Evolutionary conservation across 2,888 invertebrate species (phyloP).

Genomic region (Stratiomys singularior): DNA sequence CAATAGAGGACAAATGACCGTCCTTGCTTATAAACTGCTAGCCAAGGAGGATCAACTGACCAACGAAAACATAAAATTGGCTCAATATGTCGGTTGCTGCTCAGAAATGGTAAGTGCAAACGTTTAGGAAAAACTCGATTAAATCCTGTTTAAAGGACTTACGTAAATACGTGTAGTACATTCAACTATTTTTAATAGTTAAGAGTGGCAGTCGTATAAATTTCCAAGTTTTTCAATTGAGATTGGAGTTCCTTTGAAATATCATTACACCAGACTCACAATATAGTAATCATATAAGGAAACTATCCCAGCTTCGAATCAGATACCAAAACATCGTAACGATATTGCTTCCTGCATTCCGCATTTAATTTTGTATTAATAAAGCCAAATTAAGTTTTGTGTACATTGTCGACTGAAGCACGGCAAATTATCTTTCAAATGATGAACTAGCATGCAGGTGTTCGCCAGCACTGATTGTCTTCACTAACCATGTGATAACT

Average conservation of each 20-base stretch:
- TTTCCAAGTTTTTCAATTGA: too few species aligned
- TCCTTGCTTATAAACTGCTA: constrained; percentile 17
- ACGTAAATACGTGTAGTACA: too few species aligned
- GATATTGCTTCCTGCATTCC: not conserved
- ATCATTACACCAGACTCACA: too few species aligned
- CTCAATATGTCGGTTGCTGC: constrained; percentile 25
- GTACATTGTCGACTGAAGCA: not conserved
- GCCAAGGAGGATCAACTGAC: not conserved
- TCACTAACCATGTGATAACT: too few species aligned
- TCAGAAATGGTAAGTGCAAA: constrained; percentile 53
- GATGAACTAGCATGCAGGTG: too few species aligned
- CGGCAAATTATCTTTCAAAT: not conserved
- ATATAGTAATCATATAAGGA: too few species aligned
- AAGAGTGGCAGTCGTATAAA: too few species aligned
- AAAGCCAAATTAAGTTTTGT: too few species aligned
- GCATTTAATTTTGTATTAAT: not conserved
- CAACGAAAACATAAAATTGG: constrained; percentile 10
- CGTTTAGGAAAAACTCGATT: constrained; percentile 66
- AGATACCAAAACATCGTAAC: not conserved
- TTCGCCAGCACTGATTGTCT: too few species aligned
- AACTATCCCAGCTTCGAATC: not conserved
- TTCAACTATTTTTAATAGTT: too few species aligned
- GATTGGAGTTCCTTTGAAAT: too few species aligned
- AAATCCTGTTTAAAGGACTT: too few species aligned
- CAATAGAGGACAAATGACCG: constrained; percentile 60